Percentiles rank a stretch among this genome's conserved stretches.
phyloP scores from a whole-genome alignment of 2,888 invertebrate species.

The Conus canariensis region DNA sequence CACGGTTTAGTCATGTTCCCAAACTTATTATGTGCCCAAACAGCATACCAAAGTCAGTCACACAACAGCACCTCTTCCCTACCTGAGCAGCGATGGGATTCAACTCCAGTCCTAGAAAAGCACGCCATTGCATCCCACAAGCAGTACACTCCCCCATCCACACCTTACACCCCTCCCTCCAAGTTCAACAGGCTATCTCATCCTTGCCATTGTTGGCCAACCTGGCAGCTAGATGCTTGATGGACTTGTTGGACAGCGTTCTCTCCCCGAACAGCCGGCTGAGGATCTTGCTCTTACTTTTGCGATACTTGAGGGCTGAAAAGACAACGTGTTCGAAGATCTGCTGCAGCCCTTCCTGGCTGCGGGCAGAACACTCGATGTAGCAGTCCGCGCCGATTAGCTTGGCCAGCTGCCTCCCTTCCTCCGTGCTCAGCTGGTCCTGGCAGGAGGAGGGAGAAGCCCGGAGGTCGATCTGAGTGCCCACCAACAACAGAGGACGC shows the following conservation, averaged over 20 bases:
- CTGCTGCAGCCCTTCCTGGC: conserved; percentile 56
- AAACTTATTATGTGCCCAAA: too few relatives aligned
- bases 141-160: background rate
- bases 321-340: conserved; percentile 63
- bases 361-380: conserved; percentile 62
- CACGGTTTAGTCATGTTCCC: too few relatives aligned
- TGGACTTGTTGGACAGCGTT: conserved; percentile 22
- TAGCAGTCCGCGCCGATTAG: conserved; percentile 61
- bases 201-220: background rate
- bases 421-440: conserved; percentile 58
- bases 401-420: conserved; percentile 58
- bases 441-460: conserved; percentile 47
- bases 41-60: too few relatives aligned
- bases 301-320: conserved; percentile 57
- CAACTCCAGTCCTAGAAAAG: too few relatives aligned
- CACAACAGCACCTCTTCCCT: too few relatives aligned
- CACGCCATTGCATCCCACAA: too few relatives aligned
- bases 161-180: background rate
- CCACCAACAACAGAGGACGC: conserved; percentile 66
- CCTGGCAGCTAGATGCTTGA: background rate
- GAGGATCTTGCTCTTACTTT: conserved; percentile 52
- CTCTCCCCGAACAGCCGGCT: conserved; percentile 47
- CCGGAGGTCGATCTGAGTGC: conserved; percentile 65
- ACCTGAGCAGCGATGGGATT: too few relatives aligned
- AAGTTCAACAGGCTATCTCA: background rate